Conservation (phyloP, 37 sponge, comb jelly and placozoan genomes). For the Aphrocallistes beatrix region DNA sequence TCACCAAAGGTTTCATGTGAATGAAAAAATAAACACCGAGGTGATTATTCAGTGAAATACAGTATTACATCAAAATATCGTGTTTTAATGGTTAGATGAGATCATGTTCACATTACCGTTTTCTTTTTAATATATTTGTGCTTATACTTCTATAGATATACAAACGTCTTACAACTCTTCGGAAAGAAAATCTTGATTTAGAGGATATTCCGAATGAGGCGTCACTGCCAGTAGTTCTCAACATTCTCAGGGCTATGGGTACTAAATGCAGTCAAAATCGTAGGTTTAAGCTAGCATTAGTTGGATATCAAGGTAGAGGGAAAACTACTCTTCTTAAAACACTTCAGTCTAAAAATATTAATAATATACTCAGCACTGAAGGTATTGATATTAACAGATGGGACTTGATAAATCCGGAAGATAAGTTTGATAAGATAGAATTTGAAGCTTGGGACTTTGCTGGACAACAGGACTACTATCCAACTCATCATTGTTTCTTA, state of each 20-base stretch:
- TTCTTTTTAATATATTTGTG: no score
- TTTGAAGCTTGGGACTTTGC: constrained; percentile 17
- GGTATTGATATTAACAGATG: background rate
- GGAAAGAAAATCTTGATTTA: background rate
- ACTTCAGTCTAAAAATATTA: background rate
- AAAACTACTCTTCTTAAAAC: constrained; percentile 12
- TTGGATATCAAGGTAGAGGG: constrained; percentile 7
- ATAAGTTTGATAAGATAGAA: background rate
- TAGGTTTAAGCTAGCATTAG: constrained; percentile 8
- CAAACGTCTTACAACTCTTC: background rate
- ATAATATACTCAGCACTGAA: background rate
- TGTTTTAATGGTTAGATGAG: no score
- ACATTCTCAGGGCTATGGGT: background rate
- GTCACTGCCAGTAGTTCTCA: background rate
- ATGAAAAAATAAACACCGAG: no score
- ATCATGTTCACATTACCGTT: no score
- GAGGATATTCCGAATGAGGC: background rate
- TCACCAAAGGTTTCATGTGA: no score
- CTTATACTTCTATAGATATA: background rate
- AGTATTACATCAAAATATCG: no score
- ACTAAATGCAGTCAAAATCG: background rate
- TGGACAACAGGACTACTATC: background rate
- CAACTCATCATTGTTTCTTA: background rate
- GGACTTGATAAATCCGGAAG: background rate
- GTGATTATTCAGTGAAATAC: no score